Conservation (phyloP, 2,888 invertebrate genomes). For the Volucella inflata region DNA sequence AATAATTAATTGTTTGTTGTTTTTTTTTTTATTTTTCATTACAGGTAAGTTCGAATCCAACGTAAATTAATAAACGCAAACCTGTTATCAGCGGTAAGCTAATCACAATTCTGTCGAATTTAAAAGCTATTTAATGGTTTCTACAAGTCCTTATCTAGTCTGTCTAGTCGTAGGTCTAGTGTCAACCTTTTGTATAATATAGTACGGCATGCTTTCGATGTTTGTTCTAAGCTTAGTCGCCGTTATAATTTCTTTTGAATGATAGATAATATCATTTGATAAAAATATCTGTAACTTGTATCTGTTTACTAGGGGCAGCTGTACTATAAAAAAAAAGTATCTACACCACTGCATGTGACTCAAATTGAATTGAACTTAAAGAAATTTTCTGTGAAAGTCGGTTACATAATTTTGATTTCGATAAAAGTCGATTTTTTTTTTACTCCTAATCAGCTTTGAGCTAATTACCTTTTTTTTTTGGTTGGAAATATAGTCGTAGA, state of each 20-base stretch:
- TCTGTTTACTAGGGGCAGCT: neutral
- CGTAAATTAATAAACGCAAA: neutral
- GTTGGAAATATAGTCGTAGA: neutral
- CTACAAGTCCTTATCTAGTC: slow-evolving; percentile 33
- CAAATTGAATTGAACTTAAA: neutral
- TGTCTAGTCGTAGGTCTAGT: slow-evolving; percentile 30
- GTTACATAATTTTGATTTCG: slow-evolving; percentile 21
- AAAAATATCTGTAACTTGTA: neutral
- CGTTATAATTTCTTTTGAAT: neutral
- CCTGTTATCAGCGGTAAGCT: slow-evolving; percentile 43
- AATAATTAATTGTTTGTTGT: neutral
- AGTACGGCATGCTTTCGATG: slow-evolving; percentile 25
- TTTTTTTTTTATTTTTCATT: slow-evolving; percentile 23
- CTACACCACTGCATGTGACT: too few species aligned
- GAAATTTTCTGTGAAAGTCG: neutral
- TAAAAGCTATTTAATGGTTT: slow-evolving; percentile 27
- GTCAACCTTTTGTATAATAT: slow-evolving; percentile 31
- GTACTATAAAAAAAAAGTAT: too few species aligned
- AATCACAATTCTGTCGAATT: slow-evolving; percentile 14
- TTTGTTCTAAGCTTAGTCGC: slow-evolving; percentile 12
- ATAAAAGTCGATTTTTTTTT: slow-evolving; percentile 7
- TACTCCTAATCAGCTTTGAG: neutral
- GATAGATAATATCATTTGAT: slow-evolving; percentile 41
- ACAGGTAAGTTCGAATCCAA: slow-evolving; percentile 43
- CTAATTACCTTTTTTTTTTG: slow-evolving; percentile 1